Percentiles rank a stretch among this genome's conserved stretches.
Evolutionary conservation across 2,888 invertebrate genomes (phyloP).

Genomic region (Hypolimnas misippus): DNA sequence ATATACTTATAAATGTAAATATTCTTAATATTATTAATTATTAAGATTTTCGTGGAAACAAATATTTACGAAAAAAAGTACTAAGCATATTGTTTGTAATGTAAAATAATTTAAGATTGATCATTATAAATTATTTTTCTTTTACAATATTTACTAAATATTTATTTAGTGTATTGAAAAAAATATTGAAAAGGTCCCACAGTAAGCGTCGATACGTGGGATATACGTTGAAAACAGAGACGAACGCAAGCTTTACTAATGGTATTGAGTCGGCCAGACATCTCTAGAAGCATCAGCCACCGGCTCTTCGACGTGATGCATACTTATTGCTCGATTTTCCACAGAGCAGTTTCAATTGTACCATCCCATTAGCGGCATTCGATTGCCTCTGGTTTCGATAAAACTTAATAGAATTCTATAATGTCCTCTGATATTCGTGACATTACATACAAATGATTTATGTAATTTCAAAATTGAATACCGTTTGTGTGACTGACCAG

Average conservation of each 20-base stretch:
- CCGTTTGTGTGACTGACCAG: neutral
- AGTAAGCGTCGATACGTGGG: constrained; percentile 10
- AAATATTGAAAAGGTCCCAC: neutral
- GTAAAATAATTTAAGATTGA: too few species aligned
- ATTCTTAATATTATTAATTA: too few species aligned
- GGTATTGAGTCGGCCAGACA: constrained; percentile 65
- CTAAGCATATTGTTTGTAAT: too few species aligned
- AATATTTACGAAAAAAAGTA: too few species aligned
- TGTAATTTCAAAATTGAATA: neutral
- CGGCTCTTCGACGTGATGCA: constrained; percentile 68
- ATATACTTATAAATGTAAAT: too few species aligned
- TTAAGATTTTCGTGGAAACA: too few species aligned
- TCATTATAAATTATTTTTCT: too few species aligned
- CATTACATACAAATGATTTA: constrained; percentile 21
- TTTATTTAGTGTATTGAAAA: neutral
- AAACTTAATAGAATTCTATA: constrained; percentile 54
- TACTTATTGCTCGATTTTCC: constrained; percentile 81
- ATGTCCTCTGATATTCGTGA: constrained; percentile 41
- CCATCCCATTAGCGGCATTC: constrained; percentile 71
- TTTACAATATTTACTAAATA: neutral
- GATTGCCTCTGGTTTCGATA: constrained; percentile 61
- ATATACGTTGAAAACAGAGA: constrained; percentile 31
- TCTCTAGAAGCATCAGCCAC: constrained; percentile 69
- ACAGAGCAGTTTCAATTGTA: constrained; percentile 75
- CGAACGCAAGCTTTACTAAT: constrained; percentile 50